Conservation (phyloP, 1,140 invertebrate genomes). For the Leguminivora glycinivorella region DNA sequence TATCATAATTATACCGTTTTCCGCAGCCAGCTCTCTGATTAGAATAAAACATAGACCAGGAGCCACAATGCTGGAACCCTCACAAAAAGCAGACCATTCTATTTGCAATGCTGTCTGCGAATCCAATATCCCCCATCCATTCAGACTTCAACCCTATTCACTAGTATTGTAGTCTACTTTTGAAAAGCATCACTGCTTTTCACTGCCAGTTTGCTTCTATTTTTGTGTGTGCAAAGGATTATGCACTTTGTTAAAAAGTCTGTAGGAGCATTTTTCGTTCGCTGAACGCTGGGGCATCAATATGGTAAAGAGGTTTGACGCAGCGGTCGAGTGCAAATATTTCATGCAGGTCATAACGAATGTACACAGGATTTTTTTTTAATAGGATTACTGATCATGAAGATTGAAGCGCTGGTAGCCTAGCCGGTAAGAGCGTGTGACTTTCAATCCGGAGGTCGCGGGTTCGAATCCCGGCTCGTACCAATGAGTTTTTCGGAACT, state of each 20-base stretch:
- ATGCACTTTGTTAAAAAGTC: neutral
- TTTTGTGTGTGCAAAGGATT: neutral
- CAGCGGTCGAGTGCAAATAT: conserved; percentile 5
- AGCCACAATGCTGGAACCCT: neutral
- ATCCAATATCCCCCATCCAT: neutral
- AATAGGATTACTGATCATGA: too few species aligned
- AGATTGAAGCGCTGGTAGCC: too few species aligned
- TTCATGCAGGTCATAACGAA: conserved; percentile 19
- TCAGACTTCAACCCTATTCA: neutral
- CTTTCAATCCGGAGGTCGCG: too few species aligned
- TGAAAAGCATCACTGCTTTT: neutral
- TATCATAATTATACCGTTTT: too few species aligned
- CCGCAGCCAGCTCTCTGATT: neutral
- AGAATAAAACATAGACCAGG: neutral
- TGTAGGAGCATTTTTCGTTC: neutral
- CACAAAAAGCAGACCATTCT: neutral
- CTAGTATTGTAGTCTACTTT: neutral
- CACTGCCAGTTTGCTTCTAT: neutral
- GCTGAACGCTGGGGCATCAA: neutral
- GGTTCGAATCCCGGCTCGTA: too few species aligned
- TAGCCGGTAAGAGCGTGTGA: too few species aligned
- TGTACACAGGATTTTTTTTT: too few species aligned
- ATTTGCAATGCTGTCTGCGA: neutral
- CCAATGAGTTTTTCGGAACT: too few species aligned
- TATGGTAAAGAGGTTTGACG: conserved; percentile 11